Conservation (phyloP, 2,888 invertebrate species). For the Clitarchus hookeri region DNA sequence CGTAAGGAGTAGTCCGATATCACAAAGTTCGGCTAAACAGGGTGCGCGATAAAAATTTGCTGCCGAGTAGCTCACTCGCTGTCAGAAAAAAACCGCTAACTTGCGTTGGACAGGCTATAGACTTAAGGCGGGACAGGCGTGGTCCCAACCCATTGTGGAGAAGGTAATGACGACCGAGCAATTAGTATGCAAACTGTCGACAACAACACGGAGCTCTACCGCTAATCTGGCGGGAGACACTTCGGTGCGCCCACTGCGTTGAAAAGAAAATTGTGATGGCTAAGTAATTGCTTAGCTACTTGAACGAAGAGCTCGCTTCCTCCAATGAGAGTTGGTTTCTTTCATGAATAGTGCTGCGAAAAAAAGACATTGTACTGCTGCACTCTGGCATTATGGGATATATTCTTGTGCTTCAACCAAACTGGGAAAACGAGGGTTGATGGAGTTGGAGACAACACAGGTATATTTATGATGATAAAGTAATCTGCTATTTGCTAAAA, state of each 20-base stretch:
- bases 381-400: too few species aligned
- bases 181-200: slow-evolving; percentile 14
- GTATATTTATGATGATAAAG: too few species aligned
- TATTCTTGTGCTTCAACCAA: too few species aligned
- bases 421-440: too few species aligned
- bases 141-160: neutral
- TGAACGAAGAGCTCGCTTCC: neutral
- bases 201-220: neutral
- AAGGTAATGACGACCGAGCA: neutral
- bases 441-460: too few species aligned
- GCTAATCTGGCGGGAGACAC: neutral
- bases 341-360: neutral
- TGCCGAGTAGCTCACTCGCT: too few species aligned
- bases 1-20: too few species aligned
- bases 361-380: too few species aligned
- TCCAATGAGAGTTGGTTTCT: neutral
- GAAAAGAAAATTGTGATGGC: neutral
- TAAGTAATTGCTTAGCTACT: neutral
- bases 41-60: too few species aligned
- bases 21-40: too few species aligned
- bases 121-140: neutral
- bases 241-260: neutral
- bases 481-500: too few species aligned
- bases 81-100: neutral
- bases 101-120: neutral